These are phyloP conservation scores for Corticium candelabrum DNA, from an alignment of 37 sponge, comb jelly and placozoan genomes.

Conservation along the genomic window DNA sequence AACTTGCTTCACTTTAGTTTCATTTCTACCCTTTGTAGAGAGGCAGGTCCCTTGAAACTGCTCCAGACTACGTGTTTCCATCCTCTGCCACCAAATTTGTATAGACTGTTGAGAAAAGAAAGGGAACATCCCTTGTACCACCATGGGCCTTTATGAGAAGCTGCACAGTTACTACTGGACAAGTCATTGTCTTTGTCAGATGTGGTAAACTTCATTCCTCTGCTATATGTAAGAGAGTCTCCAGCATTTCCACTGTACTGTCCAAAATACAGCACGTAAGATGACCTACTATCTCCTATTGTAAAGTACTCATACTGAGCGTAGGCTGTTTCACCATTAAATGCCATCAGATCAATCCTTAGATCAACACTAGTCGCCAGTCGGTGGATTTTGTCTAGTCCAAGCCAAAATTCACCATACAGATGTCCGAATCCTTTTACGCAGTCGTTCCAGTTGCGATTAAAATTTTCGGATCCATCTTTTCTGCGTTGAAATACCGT, in stretches of 20 bases:
- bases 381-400: constrained; percentile 23
- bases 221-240: too few relatives aligned
- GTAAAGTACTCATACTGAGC: constrained; percentile 12
- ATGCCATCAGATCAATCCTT: constrained; percentile 5
- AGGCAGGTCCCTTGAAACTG: too few relatives aligned
- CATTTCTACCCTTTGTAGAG: too few relatives aligned
- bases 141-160: too few relatives aligned
- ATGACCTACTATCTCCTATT: neutral
- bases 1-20: too few relatives aligned
- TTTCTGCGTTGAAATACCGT: neutral
- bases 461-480: neutral
- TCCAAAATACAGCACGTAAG: constrained; percentile 3
- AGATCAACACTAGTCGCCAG: constrained; percentile 9
- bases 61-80: too few relatives aligned
- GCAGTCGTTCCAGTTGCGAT: constrained; percentile 12
- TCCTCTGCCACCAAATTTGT: too few relatives aligned
- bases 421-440: constrained; percentile 27
- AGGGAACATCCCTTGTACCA: too few relatives aligned
- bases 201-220: too few relatives aligned
- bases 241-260: constrained; percentile 10
- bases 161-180: too few relatives aligned
- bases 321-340: constrained; percentile 6
- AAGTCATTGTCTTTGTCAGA: too few relatives aligned
- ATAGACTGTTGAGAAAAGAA: too few relatives aligned
- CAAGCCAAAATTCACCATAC: constrained; percentile 31